Evolutionary conservation across 2,113 vertebrate species (phyloP), one percentile per base, ranked within the genome.

Genomic region (Tenrec ecaudatus): DNA sequence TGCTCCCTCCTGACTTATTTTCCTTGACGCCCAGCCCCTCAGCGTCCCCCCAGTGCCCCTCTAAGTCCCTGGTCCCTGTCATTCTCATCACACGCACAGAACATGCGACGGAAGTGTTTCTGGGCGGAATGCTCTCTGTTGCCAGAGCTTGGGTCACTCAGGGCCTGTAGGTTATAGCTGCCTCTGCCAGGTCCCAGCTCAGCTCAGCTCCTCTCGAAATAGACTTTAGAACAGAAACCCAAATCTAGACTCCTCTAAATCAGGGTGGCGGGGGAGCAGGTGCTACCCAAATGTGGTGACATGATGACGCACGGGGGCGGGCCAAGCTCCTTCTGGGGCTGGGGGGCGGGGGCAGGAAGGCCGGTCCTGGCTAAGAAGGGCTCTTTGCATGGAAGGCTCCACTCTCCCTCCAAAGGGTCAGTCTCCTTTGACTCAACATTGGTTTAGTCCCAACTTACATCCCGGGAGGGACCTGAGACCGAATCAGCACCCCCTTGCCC

Each of bases 151-250:
- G 22, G 38, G 82, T 79, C 29, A 81, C 80, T 17, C 2, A 47
- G 82, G 0, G 4, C 57, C 60, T 4, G 0, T 10, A 62, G 62
- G 36, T 91, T 57, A 86, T 0, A 92, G 82, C 62, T 62, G 81
- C 58, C 75, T 71, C 38, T 4, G 71, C 80, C 90, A 91, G 81
- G 69, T 66, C 64, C 79, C 69, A 23, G 66, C 76, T 91, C 36
- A 36, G 88, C 47, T 60, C 33, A 73, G 88, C 33, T 36, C 20
- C 33, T 33, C 80, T 90, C 95, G 94, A 96, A 94, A 95, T 83
- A 96, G 82, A 81, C 31, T 94, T 94, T 82, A 88, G 31, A 90
- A 92, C 38, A 86, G 92, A 96, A 94, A 94, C 38, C 64, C 86
- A 84, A 89, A 89, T 73, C 92, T 91, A 86, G 91, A 8, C 36